Conservation (phyloP, 2,113 vertebrate genomes). For the Tapirus terrestris region DNA sequence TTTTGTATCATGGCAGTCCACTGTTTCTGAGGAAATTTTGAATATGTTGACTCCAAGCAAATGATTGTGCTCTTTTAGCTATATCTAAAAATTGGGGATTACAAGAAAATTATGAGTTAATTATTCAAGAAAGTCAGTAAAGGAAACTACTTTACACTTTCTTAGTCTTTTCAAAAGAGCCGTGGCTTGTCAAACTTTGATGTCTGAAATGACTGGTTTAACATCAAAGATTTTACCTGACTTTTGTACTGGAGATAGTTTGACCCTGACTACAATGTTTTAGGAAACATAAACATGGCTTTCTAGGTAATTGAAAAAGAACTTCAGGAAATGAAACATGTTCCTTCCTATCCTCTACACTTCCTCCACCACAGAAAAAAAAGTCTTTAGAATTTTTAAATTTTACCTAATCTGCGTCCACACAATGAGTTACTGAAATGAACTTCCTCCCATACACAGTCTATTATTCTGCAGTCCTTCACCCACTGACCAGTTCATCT, state of each 20-base stretch:
- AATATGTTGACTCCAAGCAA: background rate
- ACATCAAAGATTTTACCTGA: background rate
- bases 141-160: background rate
- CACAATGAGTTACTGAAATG: background rate
- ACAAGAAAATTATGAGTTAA: background rate
- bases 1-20: background rate
- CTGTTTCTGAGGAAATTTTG: background rate
- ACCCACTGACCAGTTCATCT: constrained; percentile 7
- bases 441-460: background rate
- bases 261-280: background rate
- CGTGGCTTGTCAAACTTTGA: background rate
- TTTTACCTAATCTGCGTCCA: constrained; percentile 9
- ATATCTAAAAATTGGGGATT: background rate
- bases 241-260: background rate
- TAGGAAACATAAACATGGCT: background rate
- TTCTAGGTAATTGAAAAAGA: constrained; percentile 16
- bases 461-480: background rate
- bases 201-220: background rate
- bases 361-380: background rate
- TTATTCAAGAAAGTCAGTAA: background rate
- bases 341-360: background rate
- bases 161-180: background rate
- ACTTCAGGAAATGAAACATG: background rate
- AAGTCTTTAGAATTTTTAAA: background rate
- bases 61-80: background rate